Evolutionary conservation across 2,888 invertebrate species (phyloP), one percentile per base, ranked within the genome.

Genomic region (Aspidiotus rigidus): DNA sequence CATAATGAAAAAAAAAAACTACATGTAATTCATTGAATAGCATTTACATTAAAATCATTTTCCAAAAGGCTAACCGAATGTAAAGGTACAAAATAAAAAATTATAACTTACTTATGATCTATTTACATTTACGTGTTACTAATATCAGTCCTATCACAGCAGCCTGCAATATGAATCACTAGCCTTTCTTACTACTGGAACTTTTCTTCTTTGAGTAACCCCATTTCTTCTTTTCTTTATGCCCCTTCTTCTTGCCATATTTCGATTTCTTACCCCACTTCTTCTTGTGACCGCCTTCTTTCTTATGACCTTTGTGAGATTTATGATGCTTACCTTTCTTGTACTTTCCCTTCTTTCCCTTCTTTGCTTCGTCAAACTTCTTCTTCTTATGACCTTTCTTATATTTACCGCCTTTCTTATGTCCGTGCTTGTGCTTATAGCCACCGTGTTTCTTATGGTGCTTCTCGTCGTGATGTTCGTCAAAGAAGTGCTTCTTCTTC

Each of bases 401-500:
- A 78, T 85, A 84, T 77, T 86, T 86, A 7, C 88, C 88, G 70
- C 90, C 91, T 79, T 90, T 88, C 79, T 90, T 88, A 79, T 88
- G 86, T 39, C 86, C 88, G 74, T 89, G 87, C 75, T 86, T 87
- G 76, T 90, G 88, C 76, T 90, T 87, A 77, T 85, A 86, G 49
- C 76, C 77, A 72, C 89, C 90, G 76, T 90, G 88, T 75, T 90
- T 89, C 76, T 88, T 88, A 77, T 90, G 88, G 74, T 88, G 88
- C 0, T 87, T 90, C 57, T 86, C 85, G 75, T 89, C 89, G 74
- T 90, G 89, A 75, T 89, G 86, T 78, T 90, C 90, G 74, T 91
- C 90, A 78, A 86, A 90, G 84, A 89, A 90, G 76, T 89, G 86
- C 76, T 91, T 90, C 75, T 90, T 87, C 78, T 91, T 91, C 77